Percentiles rank a stretch among this genome's conserved stretches.
These are phyloP conservation scores for Eumacrocentrus americanus DNA, from an alignment of 2,888 invertebrate species.

Conservation along the genomic window DNA sequence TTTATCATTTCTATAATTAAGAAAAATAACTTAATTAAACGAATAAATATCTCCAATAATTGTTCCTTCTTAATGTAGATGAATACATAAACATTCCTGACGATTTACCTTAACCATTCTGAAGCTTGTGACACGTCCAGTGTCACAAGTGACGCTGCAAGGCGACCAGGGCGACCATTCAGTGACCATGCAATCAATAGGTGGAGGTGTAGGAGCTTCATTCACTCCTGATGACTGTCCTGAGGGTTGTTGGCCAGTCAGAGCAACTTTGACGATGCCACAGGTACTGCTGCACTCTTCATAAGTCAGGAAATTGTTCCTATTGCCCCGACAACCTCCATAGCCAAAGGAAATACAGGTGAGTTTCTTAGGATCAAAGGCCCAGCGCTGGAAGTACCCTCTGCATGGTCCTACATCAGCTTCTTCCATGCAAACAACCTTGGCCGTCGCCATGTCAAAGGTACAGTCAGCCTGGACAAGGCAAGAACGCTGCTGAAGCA, in stretches of 20 bases:
- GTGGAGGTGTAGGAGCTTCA: conserved; percentile 35
- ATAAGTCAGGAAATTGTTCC: conserved; percentile 86
- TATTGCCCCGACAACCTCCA: conserved; percentile 88
- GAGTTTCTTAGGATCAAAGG: conserved; percentile 75
- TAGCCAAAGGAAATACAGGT: conserved; percentile 88
- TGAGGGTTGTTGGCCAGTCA: conserved; percentile 41
- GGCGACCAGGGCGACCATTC: conserved; percentile 84
- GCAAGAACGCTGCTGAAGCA: conserved; percentile 79
- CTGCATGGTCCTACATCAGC: conserved; percentile 86
- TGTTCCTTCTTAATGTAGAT: too few relatives aligned
- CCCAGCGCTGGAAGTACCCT: conserved; percentile 86
- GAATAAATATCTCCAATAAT: too few relatives aligned
- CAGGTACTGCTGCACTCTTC: conserved; percentile 80
- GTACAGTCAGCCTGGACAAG: conserved; percentile 71
- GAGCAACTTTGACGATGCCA: conserved; percentile 61
- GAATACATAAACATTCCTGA: too few relatives aligned
- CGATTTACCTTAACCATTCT: conserved; percentile 67
- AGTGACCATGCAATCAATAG: conserved; percentile 74
- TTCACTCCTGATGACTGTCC: conserved; percentile 10
- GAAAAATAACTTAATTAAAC: too few relatives aligned
- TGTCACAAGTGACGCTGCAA: conserved; percentile 82
- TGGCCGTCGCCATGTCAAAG: conserved; percentile 77
- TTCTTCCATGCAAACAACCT: conserved; percentile 83
- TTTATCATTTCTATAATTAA: too few relatives aligned
- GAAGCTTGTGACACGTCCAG: conserved; percentile 71